Evolutionary conservation across 2,113 vertebrate species (phyloP), one percentile per base, ranked within the genome.

Genomic region (Sander vitreus): DNA sequence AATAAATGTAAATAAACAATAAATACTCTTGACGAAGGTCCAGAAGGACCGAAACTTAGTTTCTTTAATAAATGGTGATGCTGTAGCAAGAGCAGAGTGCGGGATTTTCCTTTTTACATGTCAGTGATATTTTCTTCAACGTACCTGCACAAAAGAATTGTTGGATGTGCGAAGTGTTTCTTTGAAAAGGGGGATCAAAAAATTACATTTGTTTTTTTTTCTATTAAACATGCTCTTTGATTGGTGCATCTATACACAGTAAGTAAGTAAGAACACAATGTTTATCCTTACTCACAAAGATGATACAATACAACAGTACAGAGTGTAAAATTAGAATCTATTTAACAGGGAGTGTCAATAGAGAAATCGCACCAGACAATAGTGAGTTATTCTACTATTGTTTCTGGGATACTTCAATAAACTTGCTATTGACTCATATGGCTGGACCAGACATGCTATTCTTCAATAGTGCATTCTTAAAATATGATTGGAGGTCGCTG

Each of bases 401-500:
- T 81, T 64, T 73, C 33, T 63, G 48, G 82, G 57, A 66, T 80
- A 79, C 88, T 86, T 81, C 48, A 86, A 58, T 81, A 76, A n/a
- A 43, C 50, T 69, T 69, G 18, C 27, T 54, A 23, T 39, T 70
- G 50, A 39, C 12, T 36, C 12, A 53, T 13, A 6, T n/a, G 58
- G 72, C 62, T 63, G 63, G 69, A 80, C 59, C 53, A 65, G n/a
- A 78, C 55, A 65, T 78, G 25, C 25, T 77, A 54, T 48, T 54
- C 82, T 76, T 87, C 78, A 80, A 80, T 64, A 55, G 39, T 43
- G 83, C 67, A 66, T 62, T 71, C 72, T 70, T 60, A 84, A 81
- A 74, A 80, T 72, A 25, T 83, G 76, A 92, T 85, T 85, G 82
- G 73, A 85, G 65, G 76, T 89, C 69, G 81, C 75, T 51, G 39